phyloP scores from a whole-genome alignment of 1,140 invertebrate species.

The Eufriesea mexicana region DNA sequence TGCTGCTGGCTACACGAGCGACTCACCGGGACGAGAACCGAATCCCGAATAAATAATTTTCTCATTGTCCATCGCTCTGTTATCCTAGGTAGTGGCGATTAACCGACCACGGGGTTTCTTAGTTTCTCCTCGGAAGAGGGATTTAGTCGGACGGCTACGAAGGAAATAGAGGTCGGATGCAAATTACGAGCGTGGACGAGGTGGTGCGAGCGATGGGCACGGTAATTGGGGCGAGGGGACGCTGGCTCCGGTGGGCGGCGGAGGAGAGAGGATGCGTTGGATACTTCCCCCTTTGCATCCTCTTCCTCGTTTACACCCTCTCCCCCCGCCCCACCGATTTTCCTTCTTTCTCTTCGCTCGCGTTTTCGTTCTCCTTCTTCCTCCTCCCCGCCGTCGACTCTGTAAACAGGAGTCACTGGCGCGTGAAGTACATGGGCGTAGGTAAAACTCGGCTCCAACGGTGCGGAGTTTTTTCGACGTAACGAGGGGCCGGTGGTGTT shows the following conservation, averaged over 20 bases:
- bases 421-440: constrained; percentile 49
- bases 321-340: constrained; percentile 4
- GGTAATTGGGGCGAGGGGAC: constrained; percentile 68
- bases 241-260: constrained; percentile 26
- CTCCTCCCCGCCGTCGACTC: neutral
- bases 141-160: constrained; percentile 29
- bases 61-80: neutral
- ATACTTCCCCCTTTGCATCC: constrained; percentile 37
- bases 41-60: neutral
- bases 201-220: constrained; percentile 53
- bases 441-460: constrained; percentile 22
- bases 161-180: constrained; percentile 68
- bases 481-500: constrained; percentile 51
- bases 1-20: too few relatives aligned
- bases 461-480: constrained; percentile 25
- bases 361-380: constrained; percentile 24
- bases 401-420: constrained; percentile 51
- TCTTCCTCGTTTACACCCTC: constrained; percentile 45
- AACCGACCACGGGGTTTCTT: neutral
- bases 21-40: too few relatives aligned
- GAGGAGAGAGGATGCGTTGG: constrained; percentile 38
- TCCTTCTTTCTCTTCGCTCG: constrained; percentile 29
- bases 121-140: neutral
- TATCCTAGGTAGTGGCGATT: neutral
- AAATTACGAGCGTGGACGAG: constrained; percentile 62